A percentile compares a stretch with the other conserved stretches of the same genome.
Evolutionary conservation across 2,113 vertebrate species (phyloP).

Genomic region (Percina caprodes): DNA sequence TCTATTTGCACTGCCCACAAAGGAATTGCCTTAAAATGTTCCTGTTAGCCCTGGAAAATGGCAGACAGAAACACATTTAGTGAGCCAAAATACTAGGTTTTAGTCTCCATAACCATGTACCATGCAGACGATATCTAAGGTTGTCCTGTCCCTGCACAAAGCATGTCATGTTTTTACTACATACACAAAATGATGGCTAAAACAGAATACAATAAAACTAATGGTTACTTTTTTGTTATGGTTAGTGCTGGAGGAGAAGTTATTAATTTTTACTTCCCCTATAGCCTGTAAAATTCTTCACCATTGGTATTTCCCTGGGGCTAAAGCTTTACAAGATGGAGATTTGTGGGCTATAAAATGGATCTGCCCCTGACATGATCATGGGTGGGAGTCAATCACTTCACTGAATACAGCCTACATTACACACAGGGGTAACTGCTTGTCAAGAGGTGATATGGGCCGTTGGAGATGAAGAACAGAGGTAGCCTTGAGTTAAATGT

Average conservation of each 20-base stretch:
- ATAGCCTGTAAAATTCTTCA: neutral
- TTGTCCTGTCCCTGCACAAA: neutral
- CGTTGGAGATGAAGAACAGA: neutral
- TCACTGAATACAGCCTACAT: neutral
- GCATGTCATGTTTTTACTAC: neutral
- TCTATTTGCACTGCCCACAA: constrained; percentile 8
- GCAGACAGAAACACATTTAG: neutral
- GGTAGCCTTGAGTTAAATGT: neutral
- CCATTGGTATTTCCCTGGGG: too few species aligned
- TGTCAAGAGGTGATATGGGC: neutral
- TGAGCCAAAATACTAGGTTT: neutral
- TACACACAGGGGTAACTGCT: neutral
- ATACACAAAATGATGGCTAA: neutral
- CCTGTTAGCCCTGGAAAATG: neutral
- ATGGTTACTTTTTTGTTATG: neutral
- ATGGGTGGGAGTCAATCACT: neutral
- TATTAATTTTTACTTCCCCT: neutral
- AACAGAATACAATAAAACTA: neutral
- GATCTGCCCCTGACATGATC: neutral
- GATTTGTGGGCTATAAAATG: neutral
- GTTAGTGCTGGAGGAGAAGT: neutral
- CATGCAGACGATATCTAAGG: neutral
- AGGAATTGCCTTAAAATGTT: neutral
- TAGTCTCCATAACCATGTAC: neutral
- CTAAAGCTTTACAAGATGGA: neutral